Conservation (phyloP, 2,797 vertebrate species). For the Pitangus sulphuratus region DNA sequence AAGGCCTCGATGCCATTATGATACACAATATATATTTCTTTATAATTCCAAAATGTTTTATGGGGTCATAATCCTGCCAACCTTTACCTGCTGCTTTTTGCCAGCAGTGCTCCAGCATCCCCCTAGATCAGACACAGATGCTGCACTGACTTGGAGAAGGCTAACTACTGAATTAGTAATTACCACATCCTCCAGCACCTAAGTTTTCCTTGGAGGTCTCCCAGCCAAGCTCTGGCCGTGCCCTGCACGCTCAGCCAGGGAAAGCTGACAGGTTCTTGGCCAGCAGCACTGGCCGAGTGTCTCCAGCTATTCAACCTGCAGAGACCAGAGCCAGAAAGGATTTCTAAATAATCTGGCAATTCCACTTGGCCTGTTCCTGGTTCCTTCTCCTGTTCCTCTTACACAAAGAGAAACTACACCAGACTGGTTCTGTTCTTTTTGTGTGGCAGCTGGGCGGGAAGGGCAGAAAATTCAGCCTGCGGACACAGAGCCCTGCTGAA, state of each 20-base stretch:
- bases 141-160: background rate
- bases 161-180: conserved; percentile 33
- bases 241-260: conserved; percentile 47
- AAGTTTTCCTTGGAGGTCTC: conserved; percentile 62
- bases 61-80: background rate
- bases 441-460: background rate
- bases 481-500: background rate
- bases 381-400: background rate
- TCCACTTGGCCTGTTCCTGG: background rate
- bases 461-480: background rate
- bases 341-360: conserved; percentile 62
- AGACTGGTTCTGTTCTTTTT: background rate
- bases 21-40: background rate
- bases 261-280: conserved; percentile 68
- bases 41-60: background rate
- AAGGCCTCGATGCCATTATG: background rate
- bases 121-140: conserved; percentile 28
- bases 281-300: background rate
- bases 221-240: conserved; percentile 10
- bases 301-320: conserved; percentile 50
- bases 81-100: background rate
- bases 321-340: conserved; percentile 55
- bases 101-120: background rate
- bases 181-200: conserved; percentile 63
- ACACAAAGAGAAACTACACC: background rate